phyloP scores from a whole-genome alignment of 2,113 vertebrate genomes.

The Tricholaema leucomelas region DNA sequence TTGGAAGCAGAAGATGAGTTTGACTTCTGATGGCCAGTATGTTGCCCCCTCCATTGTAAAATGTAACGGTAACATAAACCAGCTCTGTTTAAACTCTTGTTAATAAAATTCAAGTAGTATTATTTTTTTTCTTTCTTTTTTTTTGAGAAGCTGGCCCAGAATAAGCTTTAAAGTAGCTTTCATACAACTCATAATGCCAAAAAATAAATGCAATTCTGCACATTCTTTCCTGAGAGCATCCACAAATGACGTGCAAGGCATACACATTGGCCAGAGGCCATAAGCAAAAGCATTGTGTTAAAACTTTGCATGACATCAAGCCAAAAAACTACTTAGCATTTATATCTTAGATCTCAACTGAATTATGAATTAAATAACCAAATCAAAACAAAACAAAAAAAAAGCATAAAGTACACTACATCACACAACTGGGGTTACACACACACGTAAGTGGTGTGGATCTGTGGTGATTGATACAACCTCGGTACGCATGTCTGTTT shows the following conservation, averaged over 20 bases:
- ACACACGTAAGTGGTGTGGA: background rate
- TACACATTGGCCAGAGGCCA: conserved; percentile 51
- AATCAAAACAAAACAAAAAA: conserved; percentile 53
- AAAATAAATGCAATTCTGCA: conserved; percentile 72
- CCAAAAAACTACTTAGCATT: conserved; percentile 72
- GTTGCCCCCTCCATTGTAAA: conserved; percentile 49
- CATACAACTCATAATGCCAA: conserved; percentile 60
- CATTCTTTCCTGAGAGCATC: conserved; percentile 74
- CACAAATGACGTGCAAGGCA: conserved; percentile 61
- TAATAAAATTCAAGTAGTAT: conserved; percentile 71
- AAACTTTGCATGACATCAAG: conserved; percentile 56
- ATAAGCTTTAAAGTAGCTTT: conserved; percentile 65
- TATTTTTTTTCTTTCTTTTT: conserved; percentile 30
- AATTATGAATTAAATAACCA: conserved; percentile 65
- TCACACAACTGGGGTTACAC: background rate
- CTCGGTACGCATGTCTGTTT: too few relatives aligned
- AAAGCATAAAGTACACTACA: background rate
- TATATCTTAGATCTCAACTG: conserved; percentile 53
- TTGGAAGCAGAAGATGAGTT: background rate
- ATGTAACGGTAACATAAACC: conserved; percentile 68
- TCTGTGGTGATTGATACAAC: background rate
- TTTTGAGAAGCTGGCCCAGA: conserved; percentile 40
- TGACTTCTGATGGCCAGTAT: background rate
- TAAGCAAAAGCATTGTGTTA: conserved; percentile 65
- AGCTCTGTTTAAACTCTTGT: conserved; percentile 62